A percentile compares a stretch with the other conserved stretches of the same genome.
Conservation (phyloP, 2,797 vertebrate species). For the Acridotheres tristis region DNA sequence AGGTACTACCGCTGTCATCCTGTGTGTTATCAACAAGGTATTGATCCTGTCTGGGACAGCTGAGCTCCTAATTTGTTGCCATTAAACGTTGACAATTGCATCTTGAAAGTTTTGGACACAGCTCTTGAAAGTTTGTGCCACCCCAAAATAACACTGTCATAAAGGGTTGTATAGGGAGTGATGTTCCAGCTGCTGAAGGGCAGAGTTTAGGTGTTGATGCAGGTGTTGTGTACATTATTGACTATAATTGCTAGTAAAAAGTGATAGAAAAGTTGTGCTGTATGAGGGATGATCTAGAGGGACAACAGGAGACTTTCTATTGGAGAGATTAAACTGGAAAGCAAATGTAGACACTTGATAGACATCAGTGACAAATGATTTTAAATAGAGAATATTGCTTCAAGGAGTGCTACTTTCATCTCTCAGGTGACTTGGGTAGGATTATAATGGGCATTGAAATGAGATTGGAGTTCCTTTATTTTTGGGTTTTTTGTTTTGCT, state of each 20-base stretch:
- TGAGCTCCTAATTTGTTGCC: not conserved
- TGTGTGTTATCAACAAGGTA: not conserved
- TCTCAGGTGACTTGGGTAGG: not conserved
- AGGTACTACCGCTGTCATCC: not conserved
- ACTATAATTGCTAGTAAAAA: not conserved
- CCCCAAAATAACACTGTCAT: fast-evolving
- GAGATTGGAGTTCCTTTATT: not conserved
- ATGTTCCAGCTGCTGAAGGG: not conserved
- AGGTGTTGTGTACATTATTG: fast-evolving
- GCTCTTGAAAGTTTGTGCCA: not conserved
- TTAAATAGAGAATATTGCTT: not conserved
- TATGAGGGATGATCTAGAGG: not conserved
- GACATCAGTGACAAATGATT: not conserved
- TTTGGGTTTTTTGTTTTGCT: not conserved
- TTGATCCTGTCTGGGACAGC: not conserved
- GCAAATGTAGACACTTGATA: not conserved
- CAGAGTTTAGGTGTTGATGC: not conserved
- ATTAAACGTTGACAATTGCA: not conserved
- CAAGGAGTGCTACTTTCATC: not conserved
- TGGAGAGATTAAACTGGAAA: not conserved
- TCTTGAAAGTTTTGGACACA: not conserved
- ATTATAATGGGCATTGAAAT: not conserved
- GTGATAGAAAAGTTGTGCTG: not conserved
- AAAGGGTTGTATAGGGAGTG: not conserved
- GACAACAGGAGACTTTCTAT: not conserved